Percentiles rank a stretch among this genome's conserved stretches.
These are phyloP conservation scores for Myotis yumanensis DNA, from an alignment of 2,113 vertebrate species.

Conservation along the genomic window DNA sequence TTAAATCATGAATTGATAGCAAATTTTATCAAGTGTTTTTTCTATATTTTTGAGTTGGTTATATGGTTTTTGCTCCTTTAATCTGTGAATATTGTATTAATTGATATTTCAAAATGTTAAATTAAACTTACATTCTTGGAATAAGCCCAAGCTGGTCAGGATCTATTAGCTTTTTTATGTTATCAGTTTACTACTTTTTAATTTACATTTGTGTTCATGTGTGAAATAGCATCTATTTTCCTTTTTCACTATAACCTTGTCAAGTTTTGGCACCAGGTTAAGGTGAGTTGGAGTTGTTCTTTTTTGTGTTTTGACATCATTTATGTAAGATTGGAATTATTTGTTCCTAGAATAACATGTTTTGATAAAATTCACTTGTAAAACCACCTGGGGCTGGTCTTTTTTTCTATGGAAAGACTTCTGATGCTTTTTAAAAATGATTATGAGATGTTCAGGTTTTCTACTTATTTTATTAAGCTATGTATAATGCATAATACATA, in stretches of 20 bases:
- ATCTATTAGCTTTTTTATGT: neutral
- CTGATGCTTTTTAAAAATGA: neutral
- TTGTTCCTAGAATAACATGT: slow-evolving; percentile 16
- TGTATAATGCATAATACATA: neutral
- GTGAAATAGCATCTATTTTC: neutral
- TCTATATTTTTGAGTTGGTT: neutral
- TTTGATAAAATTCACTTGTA: neutral
- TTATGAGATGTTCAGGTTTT: neutral
- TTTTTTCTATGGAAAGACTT: slow-evolving; percentile 11
- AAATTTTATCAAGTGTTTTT: slow-evolving; percentile 28
- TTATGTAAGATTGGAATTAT: neutral
- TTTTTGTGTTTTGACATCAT: neutral
- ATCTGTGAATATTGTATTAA: neutral
- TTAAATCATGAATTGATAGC: neutral
- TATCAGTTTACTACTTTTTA: neutral
- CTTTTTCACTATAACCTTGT: neutral
- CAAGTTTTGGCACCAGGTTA: neutral
- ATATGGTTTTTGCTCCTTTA: slow-evolving; percentile 27
- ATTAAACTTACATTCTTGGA: neutral
- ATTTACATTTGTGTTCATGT: neutral
- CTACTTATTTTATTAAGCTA: neutral
- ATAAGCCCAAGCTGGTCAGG: neutral
- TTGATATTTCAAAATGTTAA: slow-evolving; percentile 21
- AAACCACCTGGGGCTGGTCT: neutral
- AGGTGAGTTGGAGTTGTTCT: neutral